phyloP scores from a whole-genome alignment of 2,888 invertebrate species.

The Eupithecia vulgata region DNA sequence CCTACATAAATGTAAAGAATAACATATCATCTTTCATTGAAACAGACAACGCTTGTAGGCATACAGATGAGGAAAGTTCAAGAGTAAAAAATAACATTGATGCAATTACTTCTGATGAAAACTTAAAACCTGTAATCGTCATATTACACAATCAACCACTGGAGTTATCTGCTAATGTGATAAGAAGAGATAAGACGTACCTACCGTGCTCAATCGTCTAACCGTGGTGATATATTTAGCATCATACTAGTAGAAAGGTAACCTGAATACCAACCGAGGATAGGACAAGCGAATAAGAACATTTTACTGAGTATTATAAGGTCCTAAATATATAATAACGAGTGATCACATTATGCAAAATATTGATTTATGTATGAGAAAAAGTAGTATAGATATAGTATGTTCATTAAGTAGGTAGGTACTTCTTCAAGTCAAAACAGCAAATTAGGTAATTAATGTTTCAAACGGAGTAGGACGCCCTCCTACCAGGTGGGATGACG shows the following conservation, averaged over 20 bases:
- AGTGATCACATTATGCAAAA: neutral
- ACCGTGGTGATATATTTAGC: constrained; percentile 47
- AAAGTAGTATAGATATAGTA: neutral
- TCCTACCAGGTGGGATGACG: too few relatives aligned
- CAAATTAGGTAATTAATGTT: too few relatives aligned
- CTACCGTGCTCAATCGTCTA: constrained; percentile 60
- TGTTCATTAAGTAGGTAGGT: neutral
- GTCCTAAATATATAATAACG: neutral
- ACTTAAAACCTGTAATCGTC: constrained; percentile 26
- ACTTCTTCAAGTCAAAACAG: too few relatives aligned
- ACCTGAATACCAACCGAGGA: constrained; percentile 32
- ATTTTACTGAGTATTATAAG: neutral
- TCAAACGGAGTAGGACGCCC: too few relatives aligned
- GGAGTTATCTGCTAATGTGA: constrained; percentile 54
- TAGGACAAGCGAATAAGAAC: neutral
- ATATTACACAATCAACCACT: constrained; percentile 49
- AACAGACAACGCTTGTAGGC: neutral
- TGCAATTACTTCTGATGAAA: constrained; percentile 20
- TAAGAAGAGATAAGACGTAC: constrained; percentile 55
- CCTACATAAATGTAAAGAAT: neutral
- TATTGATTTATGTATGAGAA: neutral
- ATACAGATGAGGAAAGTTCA: constrained; percentile 6
- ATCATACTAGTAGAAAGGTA: constrained; percentile 46
- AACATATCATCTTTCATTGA: neutral
- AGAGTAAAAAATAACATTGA: constrained; percentile 21